phyloP scores from a whole-genome alignment of 2,888 invertebrate species.

The Sphinx pinastri region DNA sequence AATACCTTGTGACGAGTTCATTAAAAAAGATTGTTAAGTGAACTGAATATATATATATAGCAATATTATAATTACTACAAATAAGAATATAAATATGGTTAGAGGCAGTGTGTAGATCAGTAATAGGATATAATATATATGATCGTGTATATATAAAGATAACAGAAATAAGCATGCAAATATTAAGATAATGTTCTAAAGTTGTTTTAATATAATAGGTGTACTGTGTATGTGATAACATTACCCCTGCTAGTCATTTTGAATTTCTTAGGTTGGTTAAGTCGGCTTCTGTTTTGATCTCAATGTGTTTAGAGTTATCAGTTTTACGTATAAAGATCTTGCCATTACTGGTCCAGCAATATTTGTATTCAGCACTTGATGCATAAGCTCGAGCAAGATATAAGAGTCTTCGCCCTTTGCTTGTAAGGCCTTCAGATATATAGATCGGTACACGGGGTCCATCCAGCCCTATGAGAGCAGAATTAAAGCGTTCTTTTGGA shows the following conservation, averaged over 20 bases:
- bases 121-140: too few relatives aligned
- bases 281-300: neutral
- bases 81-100: too few relatives aligned
- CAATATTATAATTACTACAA: too few relatives aligned
- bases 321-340: neutral
- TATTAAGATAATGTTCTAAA: neutral
- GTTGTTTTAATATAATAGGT: neutral
- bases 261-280: neutral
- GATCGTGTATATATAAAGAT: too few relatives aligned
- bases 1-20: neutral
- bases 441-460: neutral
- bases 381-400: neutral
- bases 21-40: too few relatives aligned
- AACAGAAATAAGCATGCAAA: neutral
- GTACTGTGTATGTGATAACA: neutral
- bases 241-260: neutral
- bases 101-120: too few relatives aligned
- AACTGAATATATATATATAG: too few relatives aligned
- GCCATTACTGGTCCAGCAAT: conserved; percentile 8
- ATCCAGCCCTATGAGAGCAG: too few relatives aligned
- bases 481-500: too few relatives aligned
- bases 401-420: neutral
- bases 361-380: neutral
- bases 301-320: neutral
- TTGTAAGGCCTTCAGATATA: conserved; percentile 6